phyloP scores from a whole-genome alignment of 2,113 vertebrate genomes.

The Sylvilagus bachmani region DNA sequence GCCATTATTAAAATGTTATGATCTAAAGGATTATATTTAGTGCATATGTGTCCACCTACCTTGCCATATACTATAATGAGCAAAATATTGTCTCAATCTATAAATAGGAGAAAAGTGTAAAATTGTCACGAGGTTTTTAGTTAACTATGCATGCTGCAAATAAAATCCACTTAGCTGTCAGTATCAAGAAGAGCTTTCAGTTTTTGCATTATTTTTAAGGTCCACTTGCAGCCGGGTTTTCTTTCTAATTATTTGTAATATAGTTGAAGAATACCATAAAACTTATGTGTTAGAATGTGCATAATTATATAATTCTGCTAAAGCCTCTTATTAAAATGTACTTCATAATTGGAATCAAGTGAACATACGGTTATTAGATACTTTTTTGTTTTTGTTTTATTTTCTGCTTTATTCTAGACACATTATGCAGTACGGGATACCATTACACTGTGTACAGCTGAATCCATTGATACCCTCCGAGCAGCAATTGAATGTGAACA shows the following conservation, averaged over 20 bases:
- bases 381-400: slow-evolving; percentile 49
- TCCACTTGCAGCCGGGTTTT: slow-evolving; percentile 46
- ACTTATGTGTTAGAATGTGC: slow-evolving; percentile 30
- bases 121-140: slow-evolving; percentile 78
- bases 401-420: slow-evolving; percentile 88
- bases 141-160: slow-evolving; percentile 83
- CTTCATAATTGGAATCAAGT: slow-evolving; percentile 12
- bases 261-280: slow-evolving; percentile 48
- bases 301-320: slow-evolving; percentile 41
- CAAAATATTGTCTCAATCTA: slow-evolving; percentile 75
- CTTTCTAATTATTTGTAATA: slow-evolving; percentile 56
- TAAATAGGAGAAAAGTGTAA: slow-evolving; percentile 81
- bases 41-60: slow-evolving; percentile 77
- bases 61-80: slow-evolving; percentile 65
- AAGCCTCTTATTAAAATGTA: slow-evolving; percentile 13
- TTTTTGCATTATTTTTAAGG: slow-evolving; percentile 59
- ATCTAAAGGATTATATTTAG: slow-evolving; percentile 68
- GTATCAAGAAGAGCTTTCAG: slow-evolving; percentile 78
- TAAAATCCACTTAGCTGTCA: slow-evolving; percentile 72
- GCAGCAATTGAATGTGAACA: slow-evolving; percentile 98
- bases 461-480: slow-evolving; percentile 91
- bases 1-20: background rate
- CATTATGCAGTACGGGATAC: slow-evolving; percentile 96
- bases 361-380: background rate
- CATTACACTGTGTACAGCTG: slow-evolving; percentile 86